Percentiles rank a stretch among this genome's conserved stretches.
These are phyloP conservation scores for Trichomycterus rosablanca DNA, from an alignment of 2,113 vertebrate species.

Conservation along the genomic window DNA sequence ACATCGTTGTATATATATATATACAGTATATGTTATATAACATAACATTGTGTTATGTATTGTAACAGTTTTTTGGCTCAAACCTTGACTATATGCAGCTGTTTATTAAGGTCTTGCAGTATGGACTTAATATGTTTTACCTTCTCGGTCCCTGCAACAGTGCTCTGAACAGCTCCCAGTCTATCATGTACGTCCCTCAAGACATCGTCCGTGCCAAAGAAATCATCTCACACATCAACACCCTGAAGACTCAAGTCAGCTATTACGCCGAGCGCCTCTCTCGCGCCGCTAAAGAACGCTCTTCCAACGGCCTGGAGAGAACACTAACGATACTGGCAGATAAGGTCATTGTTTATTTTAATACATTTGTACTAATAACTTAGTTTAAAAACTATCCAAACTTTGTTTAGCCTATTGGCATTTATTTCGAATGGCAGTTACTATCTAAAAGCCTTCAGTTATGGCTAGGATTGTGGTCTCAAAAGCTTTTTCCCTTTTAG, in stretches of 20 bases:
- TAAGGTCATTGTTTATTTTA: too few species aligned
- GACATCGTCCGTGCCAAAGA: conserved; percentile 92
- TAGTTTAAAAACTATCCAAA: too few species aligned
- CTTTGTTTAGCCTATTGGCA: too few species aligned
- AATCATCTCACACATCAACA: conserved; percentile 95
- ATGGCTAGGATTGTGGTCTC: too few species aligned
- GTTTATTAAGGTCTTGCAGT: neutral
- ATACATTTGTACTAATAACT: too few species aligned
- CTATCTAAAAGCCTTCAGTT: too few species aligned
- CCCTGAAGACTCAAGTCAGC: conserved; percentile 95
- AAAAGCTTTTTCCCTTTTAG: too few species aligned
- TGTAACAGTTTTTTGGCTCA: too few species aligned
- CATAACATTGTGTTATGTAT: neutral
- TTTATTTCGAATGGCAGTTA: too few species aligned
- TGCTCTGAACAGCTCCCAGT: conserved; percentile 82
- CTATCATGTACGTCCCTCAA: conserved; percentile 90
- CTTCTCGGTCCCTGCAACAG: conserved; percentile 58
- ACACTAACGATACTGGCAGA: conserved; percentile 90
- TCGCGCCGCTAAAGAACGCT: conserved; percentile 89
- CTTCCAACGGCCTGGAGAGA: conserved; percentile 89
- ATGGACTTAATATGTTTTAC: neutral
- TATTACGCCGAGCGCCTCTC: conserved; percentile 96
- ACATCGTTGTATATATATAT: too few species aligned
- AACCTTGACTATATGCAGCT: too few species aligned
- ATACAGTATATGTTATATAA: neutral